These are phyloP conservation scores for Tigriopus japonicus DNA, from an alignment of 1,140 invertebrate species.

Conservation along the genomic window DNA sequence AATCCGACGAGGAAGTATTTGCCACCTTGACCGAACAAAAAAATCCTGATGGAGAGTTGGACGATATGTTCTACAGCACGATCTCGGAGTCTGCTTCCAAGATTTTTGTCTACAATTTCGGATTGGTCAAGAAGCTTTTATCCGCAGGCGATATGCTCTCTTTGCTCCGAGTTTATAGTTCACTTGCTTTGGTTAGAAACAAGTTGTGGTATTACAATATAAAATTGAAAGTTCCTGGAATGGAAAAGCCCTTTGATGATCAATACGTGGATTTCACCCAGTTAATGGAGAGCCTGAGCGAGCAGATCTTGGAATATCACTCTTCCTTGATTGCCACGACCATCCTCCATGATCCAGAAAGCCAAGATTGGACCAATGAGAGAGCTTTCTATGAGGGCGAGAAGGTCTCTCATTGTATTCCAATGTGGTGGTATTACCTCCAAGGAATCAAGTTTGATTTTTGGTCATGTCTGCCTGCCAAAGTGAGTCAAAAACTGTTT, in stretches of 20 bases:
- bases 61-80: neutral
- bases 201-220: neutral
- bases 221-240: neutral
- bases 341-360: neutral
- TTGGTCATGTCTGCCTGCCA: neutral
- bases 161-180: neutral
- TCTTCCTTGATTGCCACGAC: neutral
- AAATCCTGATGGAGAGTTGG: too few species aligned
- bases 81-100: conserved; percentile 1
- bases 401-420: neutral
- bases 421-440: conserved; percentile 7
- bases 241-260: neutral
- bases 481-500: neutral
- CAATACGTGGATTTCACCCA: neutral
- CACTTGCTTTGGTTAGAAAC: conserved; percentile 1
- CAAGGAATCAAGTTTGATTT: neutral
- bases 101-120: neutral
- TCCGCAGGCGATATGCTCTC: neutral
- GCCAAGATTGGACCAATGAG: conserved; percentile 5
- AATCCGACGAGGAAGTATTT: conserved; percentile 11
- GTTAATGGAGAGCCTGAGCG: neutral
- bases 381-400: conserved; percentile 6
- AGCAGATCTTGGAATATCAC: conserved; percentile 7
- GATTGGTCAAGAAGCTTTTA: neutral
- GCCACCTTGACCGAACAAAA: neutral